Percentiles rank a stretch among this genome's conserved stretches.
Evolutionary conservation across 2,888 invertebrate species (phyloP).

Genomic region (Xestia c-nigrum): DNA sequence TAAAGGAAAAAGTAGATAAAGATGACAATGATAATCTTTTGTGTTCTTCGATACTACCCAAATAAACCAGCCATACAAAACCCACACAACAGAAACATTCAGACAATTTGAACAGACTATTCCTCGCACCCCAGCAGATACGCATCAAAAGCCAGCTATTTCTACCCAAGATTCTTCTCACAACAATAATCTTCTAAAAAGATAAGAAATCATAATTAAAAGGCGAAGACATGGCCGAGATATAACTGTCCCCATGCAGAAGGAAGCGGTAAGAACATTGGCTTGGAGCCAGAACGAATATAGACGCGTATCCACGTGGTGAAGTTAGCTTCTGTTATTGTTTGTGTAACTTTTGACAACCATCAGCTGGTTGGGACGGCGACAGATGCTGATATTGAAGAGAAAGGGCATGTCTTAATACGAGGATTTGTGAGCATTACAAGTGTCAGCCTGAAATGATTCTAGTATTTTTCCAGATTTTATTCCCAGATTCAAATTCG

Average conservation of each 20-base stretch:
- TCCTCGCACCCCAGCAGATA: conserved; percentile 1
- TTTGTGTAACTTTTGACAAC: conserved; percentile 61
- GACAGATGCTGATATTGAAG: conserved; percentile 29
- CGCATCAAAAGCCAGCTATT: conserved; percentile 4
- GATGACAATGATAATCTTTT: not conserved
- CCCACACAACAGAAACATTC: not conserved
- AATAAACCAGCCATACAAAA: not conserved
- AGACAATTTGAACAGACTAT: not conserved
- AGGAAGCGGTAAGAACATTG: conserved; percentile 67
- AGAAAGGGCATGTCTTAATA: not conserved
- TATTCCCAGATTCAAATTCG: too few relatives aligned
- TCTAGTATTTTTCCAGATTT: too few relatives aligned
- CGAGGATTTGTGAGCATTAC: not conserved
- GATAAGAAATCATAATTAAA: conserved; percentile 62
- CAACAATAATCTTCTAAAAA: conserved; percentile 15
- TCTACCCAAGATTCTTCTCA: conserved; percentile 9
- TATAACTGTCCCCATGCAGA: conserved; percentile 63
- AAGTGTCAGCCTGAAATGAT: too few relatives aligned
- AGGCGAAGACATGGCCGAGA: conserved; percentile 63
- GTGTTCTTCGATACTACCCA: not conserved
- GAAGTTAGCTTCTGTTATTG: conserved; percentile 64
- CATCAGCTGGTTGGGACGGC: conserved; percentile 50
- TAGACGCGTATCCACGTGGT: conserved; percentile 68
- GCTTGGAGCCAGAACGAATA: conserved; percentile 68
- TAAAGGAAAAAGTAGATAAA: not conserved